A percentile compares a stretch with the other conserved stretches of the same genome.
phyloP scores from a whole-genome alignment of 2,888 invertebrate genomes.

The Drosophila anceps region DNA sequence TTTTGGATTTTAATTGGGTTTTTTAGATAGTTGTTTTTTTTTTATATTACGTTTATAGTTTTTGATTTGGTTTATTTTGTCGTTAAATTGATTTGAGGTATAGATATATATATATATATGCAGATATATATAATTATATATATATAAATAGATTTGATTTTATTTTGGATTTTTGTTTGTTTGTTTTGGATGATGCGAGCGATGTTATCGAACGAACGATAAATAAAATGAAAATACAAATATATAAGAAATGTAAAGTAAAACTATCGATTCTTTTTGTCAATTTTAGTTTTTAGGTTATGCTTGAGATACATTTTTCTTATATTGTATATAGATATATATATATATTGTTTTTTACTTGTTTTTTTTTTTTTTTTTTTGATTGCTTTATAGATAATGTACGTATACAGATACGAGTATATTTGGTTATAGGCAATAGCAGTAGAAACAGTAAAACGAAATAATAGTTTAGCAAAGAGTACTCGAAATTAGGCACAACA shows the following conservation, averaged over 20 bases:
- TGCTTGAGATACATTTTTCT: slow-evolving; percentile 32
- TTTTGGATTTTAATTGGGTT: slow-evolving; percentile 39
- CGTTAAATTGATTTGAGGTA: slow-evolving; percentile 55
- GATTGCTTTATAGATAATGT: slow-evolving; percentile 44
- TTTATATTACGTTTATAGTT: slow-evolving; percentile 31
- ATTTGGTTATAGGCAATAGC: slow-evolving; percentile 66
- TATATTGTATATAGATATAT: slow-evolving; percentile 38
- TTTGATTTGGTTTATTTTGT: slow-evolving; percentile 58
- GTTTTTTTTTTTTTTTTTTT: slow-evolving; percentile 38
- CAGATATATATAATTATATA: slow-evolving; percentile 44
- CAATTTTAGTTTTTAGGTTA: slow-evolving; percentile 48
- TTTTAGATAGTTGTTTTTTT: slow-evolving; percentile 27
- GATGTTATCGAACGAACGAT: slow-evolving; percentile 83
- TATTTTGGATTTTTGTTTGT: slow-evolving; percentile 67
- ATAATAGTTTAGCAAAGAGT: slow-evolving; percentile 69
- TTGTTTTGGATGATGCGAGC: slow-evolving; percentile 80
- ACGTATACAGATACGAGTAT: slow-evolving; percentile 51
- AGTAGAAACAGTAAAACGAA: slow-evolving; percentile 71
- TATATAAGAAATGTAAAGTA: slow-evolving; percentile 84
- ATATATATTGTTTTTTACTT: slow-evolving; percentile 30
- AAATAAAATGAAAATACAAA: slow-evolving; percentile 85
- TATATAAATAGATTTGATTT: slow-evolving; percentile 48
- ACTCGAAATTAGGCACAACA: slow-evolving; percentile 75
- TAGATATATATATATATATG: slow-evolving; percentile 54
- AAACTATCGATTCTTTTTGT: slow-evolving; percentile 71